Conservation (phyloP, 2,797 vertebrate species). For the Malacoctenus gilli region DNA sequence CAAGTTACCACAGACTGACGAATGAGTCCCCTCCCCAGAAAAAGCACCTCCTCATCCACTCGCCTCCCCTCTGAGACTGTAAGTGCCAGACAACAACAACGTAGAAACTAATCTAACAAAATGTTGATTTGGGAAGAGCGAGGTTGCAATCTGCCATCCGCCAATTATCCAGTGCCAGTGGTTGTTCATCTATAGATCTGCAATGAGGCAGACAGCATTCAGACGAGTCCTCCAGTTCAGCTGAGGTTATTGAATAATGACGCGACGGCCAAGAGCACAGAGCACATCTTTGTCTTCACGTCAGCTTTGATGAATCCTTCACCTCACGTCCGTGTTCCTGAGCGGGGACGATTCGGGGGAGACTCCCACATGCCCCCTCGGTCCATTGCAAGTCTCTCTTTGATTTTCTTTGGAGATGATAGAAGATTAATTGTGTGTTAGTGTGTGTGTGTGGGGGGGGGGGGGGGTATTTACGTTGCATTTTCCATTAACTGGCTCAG, state of each 20-base stretch:
- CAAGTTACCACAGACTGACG: not conserved
- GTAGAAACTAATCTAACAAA: not conserved
- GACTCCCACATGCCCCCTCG: constrained; percentile 10
- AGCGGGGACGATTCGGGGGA: not conserved
- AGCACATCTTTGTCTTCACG: not conserved
- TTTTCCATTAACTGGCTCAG: no score
- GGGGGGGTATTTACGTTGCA: no score
- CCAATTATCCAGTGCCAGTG: not conserved
- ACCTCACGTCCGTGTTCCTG: constrained; percentile 2
- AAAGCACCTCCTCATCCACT: not conserved
- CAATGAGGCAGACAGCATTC: not conserved
- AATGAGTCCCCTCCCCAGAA: not conserved
- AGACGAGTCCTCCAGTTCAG: not conserved
- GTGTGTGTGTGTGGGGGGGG: no score
- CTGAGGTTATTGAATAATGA: constrained; percentile 8
- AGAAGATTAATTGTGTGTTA: no score
- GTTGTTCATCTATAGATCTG: constrained; percentile 8
- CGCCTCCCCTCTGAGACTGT: not conserved
- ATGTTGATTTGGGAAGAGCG: not conserved
- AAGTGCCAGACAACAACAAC: not conserved
- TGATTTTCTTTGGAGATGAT: no score
- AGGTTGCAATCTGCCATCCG: not conserved
- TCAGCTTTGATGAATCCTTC: constrained; percentile 8
- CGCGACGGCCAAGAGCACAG: not conserved
- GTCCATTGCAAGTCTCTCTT: no score